Conservation (phyloP, 2,888 invertebrate genomes). For the Pharmacophagus antenor region DNA sequence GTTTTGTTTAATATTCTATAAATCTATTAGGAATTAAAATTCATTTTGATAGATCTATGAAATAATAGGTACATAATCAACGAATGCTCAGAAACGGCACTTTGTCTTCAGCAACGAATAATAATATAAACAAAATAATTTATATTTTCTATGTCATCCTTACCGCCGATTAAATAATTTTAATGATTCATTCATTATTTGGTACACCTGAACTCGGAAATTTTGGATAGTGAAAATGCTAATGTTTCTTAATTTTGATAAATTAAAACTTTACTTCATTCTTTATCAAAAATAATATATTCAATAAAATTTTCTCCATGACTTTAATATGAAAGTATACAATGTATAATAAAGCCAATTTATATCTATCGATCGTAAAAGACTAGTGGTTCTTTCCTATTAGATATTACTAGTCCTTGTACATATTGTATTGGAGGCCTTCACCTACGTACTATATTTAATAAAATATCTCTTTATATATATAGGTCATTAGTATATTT, state of each 20-base stretch:
- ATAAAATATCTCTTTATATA: slow-evolving; percentile 47
- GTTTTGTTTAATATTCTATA: background rate
- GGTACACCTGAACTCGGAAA: too few relatives aligned
- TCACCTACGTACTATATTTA: slow-evolving; percentile 59
- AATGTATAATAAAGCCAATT: slow-evolving; percentile 38
- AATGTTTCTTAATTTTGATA: too few relatives aligned
- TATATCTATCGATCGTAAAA: slow-evolving; percentile 40
- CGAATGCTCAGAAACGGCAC: slow-evolving; percentile 1
- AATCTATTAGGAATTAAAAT: background rate
- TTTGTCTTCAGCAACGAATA: slow-evolving; percentile 1
- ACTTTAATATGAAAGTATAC: slow-evolving; percentile 23
- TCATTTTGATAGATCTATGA: background rate
- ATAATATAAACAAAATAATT: background rate
- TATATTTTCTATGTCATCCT: background rate
- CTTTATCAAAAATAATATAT: too few relatives aligned
- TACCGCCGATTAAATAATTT: background rate
- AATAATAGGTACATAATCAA: slow-evolving; percentile 1
- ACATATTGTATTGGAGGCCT: slow-evolving; percentile 72
- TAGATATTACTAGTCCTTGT: slow-evolving; percentile 57
- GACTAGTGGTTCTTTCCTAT: slow-evolving; percentile 59
- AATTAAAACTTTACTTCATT: too few relatives aligned
- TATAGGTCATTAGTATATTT: slow-evolving; percentile 50
- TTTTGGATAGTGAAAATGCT: too few relatives aligned
- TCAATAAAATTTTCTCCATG: background rate
- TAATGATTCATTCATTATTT: too few relatives aligned